A percentile compares a stretch with the other conserved stretches of the same genome.
phyloP scores from a whole-genome alignment of 2,797 vertebrate genomes.

The Sciurus carolinensis region DNA sequence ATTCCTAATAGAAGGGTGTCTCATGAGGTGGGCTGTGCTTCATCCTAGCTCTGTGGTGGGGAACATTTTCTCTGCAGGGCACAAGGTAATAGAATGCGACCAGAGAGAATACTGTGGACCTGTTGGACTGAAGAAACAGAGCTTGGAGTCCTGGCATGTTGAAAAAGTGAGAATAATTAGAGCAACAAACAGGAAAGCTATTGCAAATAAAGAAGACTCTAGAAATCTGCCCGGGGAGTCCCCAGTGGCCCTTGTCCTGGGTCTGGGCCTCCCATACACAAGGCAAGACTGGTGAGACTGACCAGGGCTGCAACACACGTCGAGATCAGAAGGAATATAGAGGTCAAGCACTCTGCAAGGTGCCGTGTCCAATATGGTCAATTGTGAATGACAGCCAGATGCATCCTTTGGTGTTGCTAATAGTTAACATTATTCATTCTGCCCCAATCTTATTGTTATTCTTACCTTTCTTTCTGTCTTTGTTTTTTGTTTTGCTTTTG shows the following conservation, averaged over 20 bases:
- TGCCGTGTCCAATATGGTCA: background rate
- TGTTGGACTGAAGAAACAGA: background rate
- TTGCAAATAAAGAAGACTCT: background rate
- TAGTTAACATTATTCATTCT: background rate
- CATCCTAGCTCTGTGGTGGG: background rate
- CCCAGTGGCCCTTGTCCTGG: background rate
- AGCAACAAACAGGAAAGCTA: background rate
- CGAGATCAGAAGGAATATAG: background rate
- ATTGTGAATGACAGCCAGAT: background rate
- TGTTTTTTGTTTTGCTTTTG: background rate
- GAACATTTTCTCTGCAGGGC: background rate
- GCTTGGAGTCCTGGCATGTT: background rate
- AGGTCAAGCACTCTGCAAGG: background rate
- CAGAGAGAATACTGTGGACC: background rate
- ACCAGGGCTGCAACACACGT: background rate
- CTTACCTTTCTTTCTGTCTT: background rate
- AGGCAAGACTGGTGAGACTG: background rate
- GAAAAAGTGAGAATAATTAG: background rate
- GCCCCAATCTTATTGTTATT: background rate
- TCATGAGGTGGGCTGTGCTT: background rate
- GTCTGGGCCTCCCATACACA: background rate
- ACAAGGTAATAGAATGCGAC: background rate
- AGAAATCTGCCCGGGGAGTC: background rate
- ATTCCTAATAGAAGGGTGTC: background rate
- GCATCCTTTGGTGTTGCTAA: background rate